A percentile compares a stretch with the other conserved stretches of the same genome.
Evolutionary conservation across 2,797 vertebrate genomes (phyloP).

Genomic region (Crocidura indochinensis): DNA sequence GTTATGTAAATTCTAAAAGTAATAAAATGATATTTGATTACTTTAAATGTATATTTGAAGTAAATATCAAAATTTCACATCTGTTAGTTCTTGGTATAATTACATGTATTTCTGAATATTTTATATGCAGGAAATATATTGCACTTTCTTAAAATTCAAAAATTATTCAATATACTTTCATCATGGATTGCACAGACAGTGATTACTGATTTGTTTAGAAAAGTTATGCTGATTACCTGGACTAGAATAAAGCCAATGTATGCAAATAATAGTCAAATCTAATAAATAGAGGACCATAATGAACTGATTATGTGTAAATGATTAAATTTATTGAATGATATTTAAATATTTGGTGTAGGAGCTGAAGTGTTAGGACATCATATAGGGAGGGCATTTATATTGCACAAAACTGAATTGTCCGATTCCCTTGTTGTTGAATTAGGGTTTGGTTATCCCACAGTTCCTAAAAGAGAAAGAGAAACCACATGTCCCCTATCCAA

Average conservation of each 20-base stretch:
- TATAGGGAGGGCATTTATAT: too few species aligned
- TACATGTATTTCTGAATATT: background rate
- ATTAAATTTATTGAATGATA: background rate
- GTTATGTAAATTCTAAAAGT: background rate
- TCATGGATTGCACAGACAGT: background rate
- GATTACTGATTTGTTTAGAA: background rate
- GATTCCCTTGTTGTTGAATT: too few species aligned
- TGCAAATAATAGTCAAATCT: too few species aligned
- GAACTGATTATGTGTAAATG: fast-evolving
- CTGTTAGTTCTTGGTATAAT: background rate
- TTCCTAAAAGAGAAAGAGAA: too few species aligned
- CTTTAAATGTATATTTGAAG: background rate
- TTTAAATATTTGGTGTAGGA: too few species aligned
- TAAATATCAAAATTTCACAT: conserved; percentile 22
- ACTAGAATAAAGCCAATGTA: background rate
- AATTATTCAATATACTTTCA: background rate
- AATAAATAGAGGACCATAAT: background rate
- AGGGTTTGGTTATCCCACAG: too few species aligned
- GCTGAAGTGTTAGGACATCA: too few species aligned
- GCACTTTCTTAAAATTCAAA: background rate
- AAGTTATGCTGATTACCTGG: background rate
- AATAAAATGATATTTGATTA: background rate
- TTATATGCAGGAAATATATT: background rate
- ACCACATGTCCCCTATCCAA: too few species aligned
- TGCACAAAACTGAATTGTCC: too few species aligned